These are phyloP conservation scores for Esox masquinongy DNA, from an alignment of 2,797 vertebrate species.

Conservation along the genomic window DNA sequence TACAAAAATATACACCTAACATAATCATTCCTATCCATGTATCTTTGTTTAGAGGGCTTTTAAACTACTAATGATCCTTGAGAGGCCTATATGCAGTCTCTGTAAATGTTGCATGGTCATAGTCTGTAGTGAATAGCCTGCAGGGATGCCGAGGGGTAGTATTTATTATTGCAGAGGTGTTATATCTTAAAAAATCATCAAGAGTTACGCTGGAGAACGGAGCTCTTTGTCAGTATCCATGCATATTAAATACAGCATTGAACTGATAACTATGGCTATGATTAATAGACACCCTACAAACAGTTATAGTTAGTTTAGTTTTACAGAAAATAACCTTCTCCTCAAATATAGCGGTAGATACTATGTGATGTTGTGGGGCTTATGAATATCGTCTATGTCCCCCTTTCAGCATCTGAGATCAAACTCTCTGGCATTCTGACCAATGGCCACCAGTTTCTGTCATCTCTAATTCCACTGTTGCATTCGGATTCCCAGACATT, in stretches of 20 bases:
- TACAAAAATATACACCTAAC: background rate
- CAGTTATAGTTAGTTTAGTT: background rate
- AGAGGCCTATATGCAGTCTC: background rate
- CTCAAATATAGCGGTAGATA: no score
- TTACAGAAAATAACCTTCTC: no score
- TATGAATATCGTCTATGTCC: no score
- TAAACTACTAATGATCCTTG: background rate
- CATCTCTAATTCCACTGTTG: no score
- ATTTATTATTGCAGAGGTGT: constrained; percentile 7
- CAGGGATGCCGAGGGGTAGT: background rate
- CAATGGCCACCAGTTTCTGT: no score
- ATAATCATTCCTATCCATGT: background rate
- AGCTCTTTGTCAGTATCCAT: background rate
- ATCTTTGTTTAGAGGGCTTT: background rate
- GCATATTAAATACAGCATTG: background rate
- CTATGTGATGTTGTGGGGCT: no score
- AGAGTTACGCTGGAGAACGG: background rate
- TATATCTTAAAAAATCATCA: background rate
- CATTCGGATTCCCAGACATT: no score
- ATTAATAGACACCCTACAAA: background rate
- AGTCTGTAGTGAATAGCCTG: background rate
- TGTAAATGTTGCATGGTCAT: background rate
- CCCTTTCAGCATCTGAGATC: no score
- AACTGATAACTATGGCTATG: background rate
- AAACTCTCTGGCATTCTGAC: no score